Percentiles rank a stretch among this genome's conserved stretches.
Evolutionary conservation across 2,797 vertebrate species (phyloP).

Genomic region (Melanotaenia boesemani): DNA sequence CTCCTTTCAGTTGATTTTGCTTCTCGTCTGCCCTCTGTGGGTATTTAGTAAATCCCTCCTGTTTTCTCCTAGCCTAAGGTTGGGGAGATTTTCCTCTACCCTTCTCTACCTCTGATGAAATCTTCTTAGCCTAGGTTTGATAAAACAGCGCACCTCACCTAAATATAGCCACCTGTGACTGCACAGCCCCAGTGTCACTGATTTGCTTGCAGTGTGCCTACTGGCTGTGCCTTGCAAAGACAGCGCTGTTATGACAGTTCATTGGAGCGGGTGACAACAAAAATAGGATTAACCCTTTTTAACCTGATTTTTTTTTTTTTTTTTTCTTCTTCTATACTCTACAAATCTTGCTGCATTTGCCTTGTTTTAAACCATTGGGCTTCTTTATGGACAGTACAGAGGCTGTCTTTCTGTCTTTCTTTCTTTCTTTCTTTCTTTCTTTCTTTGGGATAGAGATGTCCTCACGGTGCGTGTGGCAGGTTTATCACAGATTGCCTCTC

Average conservation of each 20-base stretch:
- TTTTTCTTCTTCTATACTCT: slow-evolving; percentile 35
- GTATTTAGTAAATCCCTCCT: slow-evolving; percentile 66
- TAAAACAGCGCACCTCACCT: slow-evolving; percentile 68
- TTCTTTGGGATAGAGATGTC: slow-evolving; percentile 14
- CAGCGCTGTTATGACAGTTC: slow-evolving; percentile 67
- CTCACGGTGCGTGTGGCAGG: slow-evolving; percentile 31
- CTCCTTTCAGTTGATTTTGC: slow-evolving; percentile 54
- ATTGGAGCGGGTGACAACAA: slow-evolving; percentile 74
- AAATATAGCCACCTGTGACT: slow-evolving; percentile 74
- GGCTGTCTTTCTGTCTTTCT: not conserved
- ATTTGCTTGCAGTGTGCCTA: slow-evolving; percentile 70
- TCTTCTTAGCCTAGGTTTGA: slow-evolving; percentile 71
- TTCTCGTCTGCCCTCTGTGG: slow-evolving; percentile 44
- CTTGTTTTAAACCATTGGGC: slow-evolving; percentile 41
- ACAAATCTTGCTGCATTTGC: slow-evolving; percentile 53
- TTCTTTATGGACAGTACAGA: slow-evolving; percentile 22
- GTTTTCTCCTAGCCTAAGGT: slow-evolving; percentile 59
- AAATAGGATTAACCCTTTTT: slow-evolving; percentile 78
- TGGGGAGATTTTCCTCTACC: slow-evolving; percentile 72
- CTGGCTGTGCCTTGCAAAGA: slow-evolving; percentile 70
- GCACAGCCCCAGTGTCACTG: slow-evolving; percentile 64
- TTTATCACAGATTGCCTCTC: slow-evolving; percentile 41
- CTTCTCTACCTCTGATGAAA: slow-evolving; percentile 72
- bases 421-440: not conserved
- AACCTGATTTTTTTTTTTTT: slow-evolving; percentile 32